A percentile compares a stretch with the other conserved stretches of the same genome.
Conservation (phyloP, 2,797 vertebrate genomes). For the Mormyrus hasselquistii region DNA sequence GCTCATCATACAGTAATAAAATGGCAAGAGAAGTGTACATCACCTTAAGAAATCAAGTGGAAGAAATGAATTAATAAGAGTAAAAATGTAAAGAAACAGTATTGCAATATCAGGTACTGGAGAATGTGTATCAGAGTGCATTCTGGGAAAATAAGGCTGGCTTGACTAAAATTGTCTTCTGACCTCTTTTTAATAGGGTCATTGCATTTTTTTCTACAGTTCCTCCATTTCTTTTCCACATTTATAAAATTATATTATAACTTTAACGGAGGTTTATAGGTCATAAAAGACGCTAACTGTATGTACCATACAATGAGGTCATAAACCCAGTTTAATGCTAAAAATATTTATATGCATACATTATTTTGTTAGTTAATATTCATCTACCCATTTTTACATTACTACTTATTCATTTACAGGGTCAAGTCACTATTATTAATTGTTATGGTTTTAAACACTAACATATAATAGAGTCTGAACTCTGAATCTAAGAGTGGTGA, state of each 20-base stretch:
- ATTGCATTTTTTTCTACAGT: neutral
- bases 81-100: neutral
- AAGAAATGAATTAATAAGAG: neutral
- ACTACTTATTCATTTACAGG: neutral
- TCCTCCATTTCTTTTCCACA: neutral
- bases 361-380: neutral
- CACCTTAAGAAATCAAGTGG: neutral
- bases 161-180: neutral
- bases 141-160: neutral
- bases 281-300: neutral
- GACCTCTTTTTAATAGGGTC: neutral
- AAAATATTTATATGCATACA: neutral
- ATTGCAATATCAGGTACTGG: neutral
- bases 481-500: neutral
- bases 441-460: neutral
- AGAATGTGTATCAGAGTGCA: neutral
- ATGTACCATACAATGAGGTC: neutral
- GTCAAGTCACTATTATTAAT: neutral
- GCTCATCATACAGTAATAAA: neutral
- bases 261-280: neutral
- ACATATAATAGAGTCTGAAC: neutral
- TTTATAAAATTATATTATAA: neutral
- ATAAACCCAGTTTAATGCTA: neutral
- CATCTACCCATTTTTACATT: neutral
- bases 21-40: neutral